These are phyloP conservation scores for Cavia aperea DNA, from an alignment of 2,113 vertebrate species.

Conservation along the genomic window DNA sequence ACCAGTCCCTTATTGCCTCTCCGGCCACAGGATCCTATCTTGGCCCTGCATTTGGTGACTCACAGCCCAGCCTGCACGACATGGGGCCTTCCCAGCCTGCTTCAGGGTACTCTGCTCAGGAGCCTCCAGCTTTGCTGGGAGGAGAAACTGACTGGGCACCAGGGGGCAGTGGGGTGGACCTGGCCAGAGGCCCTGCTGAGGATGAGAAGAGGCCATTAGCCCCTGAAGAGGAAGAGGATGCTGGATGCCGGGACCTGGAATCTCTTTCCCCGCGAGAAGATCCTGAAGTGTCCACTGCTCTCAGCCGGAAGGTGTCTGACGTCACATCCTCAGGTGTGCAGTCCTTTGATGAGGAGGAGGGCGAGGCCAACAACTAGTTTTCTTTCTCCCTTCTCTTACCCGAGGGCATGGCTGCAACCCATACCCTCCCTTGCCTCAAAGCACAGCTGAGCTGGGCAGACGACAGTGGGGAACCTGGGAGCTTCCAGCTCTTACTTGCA, in stretches of 20 bases:
- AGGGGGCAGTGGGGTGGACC: conserved; percentile 65
- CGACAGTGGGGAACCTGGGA: neutral
- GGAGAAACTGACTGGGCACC: conserved; percentile 62
- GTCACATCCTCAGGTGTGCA: conserved; percentile 88
- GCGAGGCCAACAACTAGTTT: conserved; percentile 83
- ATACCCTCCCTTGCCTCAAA: conserved; percentile 38
- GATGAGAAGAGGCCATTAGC: conserved; percentile 82
- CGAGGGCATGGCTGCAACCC: conserved; percentile 43
- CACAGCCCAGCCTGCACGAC: conserved; percentile 82
- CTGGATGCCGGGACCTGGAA: conserved; percentile 90
- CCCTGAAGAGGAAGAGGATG: conserved; percentile 86
- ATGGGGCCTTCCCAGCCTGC: conserved; percentile 85
- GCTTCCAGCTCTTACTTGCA: neutral
- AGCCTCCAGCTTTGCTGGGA: conserved; percentile 54
- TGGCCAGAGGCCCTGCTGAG: conserved; percentile 79
- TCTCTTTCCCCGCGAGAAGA: conserved; percentile 88
- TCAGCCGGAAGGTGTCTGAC: conserved; percentile 90
- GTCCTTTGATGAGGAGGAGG: conserved; percentile 89
- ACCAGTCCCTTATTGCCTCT: conserved; percentile 90
- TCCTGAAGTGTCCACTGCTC: conserved; percentile 81
- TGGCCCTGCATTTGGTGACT: conserved; percentile 80
- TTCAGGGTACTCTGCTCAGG: conserved; percentile 66
- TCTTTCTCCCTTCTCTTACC: neutral
- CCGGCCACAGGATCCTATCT: conserved; percentile 88
- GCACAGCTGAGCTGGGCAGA: conserved; percentile 25